A percentile compares a stretch with the other conserved stretches of the same genome.
Conservation (phyloP, 2,797 vertebrate species). For the Muscicapa striata region DNA sequence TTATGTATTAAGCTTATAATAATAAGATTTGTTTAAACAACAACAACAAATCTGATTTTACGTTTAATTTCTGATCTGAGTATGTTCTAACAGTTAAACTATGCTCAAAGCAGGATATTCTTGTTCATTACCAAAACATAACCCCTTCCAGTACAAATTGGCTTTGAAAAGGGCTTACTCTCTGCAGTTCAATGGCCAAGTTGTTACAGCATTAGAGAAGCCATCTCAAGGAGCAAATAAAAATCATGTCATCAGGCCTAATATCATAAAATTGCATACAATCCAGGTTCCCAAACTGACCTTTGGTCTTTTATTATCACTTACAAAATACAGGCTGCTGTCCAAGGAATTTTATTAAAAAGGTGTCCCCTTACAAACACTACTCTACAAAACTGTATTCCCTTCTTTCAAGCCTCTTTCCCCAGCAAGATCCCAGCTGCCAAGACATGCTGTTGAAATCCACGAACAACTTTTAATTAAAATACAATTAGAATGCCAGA, state of each 20-base stretch:
- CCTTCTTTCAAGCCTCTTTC: not conserved
- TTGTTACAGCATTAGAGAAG: not conserved
- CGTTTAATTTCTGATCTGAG: not conserved
- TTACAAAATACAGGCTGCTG: not conserved
- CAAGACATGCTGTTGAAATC: not conserved
- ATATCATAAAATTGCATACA: not conserved
- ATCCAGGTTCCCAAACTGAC: not conserved
- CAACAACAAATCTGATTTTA: not conserved
- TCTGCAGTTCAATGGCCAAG: not conserved
- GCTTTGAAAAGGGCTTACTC: not conserved
- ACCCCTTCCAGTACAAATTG: fast-evolving
- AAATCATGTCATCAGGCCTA: not conserved
- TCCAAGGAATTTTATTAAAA: not conserved
- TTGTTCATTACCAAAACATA: not conserved
- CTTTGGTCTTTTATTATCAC: not conserved
- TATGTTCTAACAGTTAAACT: not conserved
- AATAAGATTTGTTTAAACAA: not conserved
- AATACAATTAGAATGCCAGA: not conserved
- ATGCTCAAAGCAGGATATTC: not conserved
- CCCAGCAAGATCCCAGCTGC: not conserved
- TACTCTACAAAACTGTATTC: not conserved
- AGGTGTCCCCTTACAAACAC: not conserved
- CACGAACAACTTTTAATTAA: not conserved
- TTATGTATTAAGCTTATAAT: too few species aligned
- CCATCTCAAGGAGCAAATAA: not conserved